These are phyloP conservation scores for Hoplostethus mediterraneus DNA, from an alignment of 2,797 vertebrate genomes.

Conservation along the genomic window DNA sequence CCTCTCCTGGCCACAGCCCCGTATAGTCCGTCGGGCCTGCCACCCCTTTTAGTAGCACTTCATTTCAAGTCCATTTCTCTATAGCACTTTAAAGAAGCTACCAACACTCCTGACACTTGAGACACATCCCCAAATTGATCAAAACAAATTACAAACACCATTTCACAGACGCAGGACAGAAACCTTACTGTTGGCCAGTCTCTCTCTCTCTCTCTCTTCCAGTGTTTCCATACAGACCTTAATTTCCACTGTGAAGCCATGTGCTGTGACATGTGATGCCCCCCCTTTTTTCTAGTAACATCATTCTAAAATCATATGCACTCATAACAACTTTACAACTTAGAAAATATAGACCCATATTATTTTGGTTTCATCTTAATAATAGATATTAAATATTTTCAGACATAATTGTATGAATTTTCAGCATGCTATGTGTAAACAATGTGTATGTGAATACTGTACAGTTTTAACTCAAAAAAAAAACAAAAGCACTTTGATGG, in stretches of 20 bases:
- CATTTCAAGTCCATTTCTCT: slow-evolving; percentile 14
- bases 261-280: slow-evolving; percentile 54
- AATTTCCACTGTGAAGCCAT: slow-evolving; percentile 70
- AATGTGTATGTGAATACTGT: slow-evolving; percentile 69
- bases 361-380: slow-evolving; percentile 38
- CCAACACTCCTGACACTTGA: neutral
- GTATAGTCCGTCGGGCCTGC: slow-evolving; percentile 71
- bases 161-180: slow-evolving; percentile 26
- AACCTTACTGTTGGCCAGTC: slow-evolving; percentile 24
- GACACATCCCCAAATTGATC: slow-evolving; percentile 5
- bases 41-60: slow-evolving; percentile 7
- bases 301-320: slow-evolving; percentile 29
- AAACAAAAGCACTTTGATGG: slow-evolving; percentile 78
- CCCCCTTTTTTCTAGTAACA: slow-evolving; percentile 42
- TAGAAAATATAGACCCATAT: slow-evolving; percentile 43
- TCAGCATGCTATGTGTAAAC: slow-evolving; percentile 75
- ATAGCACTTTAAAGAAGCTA: slow-evolving; percentile 33
- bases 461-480: slow-evolving; percentile 61
- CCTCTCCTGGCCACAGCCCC: slow-evolving; percentile 89
- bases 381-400: slow-evolving; percentile 49
- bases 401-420: slow-evolving; percentile 67
- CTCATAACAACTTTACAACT: slow-evolving; percentile 28
- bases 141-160: slow-evolving; percentile 8
- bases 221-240: slow-evolving; percentile 56
- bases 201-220: slow-evolving; percentile 20